Evolutionary conservation across 2,113 vertebrate species (phyloP), one percentile per base, ranked within the genome.

Genomic region (Brachyistius frenatus): DNA sequence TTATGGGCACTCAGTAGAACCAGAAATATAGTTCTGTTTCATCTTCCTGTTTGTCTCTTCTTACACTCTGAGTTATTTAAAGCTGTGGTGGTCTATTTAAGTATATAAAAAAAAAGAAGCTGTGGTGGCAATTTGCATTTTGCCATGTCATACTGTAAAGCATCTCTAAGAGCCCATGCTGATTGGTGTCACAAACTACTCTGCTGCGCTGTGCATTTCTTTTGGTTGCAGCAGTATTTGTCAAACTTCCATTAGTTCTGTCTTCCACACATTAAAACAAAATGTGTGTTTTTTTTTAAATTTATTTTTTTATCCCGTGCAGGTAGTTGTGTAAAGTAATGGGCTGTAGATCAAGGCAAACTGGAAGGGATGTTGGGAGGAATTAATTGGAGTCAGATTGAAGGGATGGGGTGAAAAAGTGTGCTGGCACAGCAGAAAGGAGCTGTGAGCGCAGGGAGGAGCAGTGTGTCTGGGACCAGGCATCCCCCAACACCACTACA

Each of bases 321-420:
- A 66, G 46, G 62, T 65, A 70, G 49, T 55, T 46, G 39, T 76
- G 16, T 69, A 62, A 68, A 68, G 54, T 76, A 54, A 76, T 57
- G 37, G 71, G 62, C 66, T 61, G 54, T 64, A 66, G 72, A 79
- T 89, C 71, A 83, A 84, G 86, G 63, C 54, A 50, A 77, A 83
- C 67, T 50, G 32, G 37, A 82, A 68, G 36, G 53, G 71, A 69
- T 73, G 66, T 47, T 33, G 37, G 23, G 41, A 52, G n/a, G 41
- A 66, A 62, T 58, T 46, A 55, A 64, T 15, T 55, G 55, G 68
- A 61, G 36, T 52, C 41, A 54, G 53, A 68, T 76, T 77, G 66
- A 56, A 70, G 57, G 76, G 68, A 69, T 37, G 54, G 16, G 32
- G 41, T 60, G 47, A 61, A 54, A 49, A 73, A 44, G 64, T 52